Evolutionary conservation across 2,888 invertebrate genomes (phyloP).

Genomic region (Eupithecia subfuscata): DNA sequence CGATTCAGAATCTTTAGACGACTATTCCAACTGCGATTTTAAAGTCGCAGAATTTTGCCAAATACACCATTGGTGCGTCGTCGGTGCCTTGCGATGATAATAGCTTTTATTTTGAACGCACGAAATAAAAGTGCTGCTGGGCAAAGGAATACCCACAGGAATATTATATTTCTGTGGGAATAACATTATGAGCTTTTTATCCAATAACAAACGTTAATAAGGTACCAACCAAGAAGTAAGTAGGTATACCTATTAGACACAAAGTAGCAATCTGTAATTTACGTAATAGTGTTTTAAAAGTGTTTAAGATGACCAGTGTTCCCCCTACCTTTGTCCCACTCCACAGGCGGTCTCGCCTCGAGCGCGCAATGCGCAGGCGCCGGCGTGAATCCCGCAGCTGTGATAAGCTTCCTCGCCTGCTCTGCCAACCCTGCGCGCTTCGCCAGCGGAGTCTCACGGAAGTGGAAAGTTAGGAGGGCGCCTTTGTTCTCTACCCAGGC

Average conservation of each 20-base stretch:
- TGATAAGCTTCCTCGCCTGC: conserved; percentile 89
- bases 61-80: too few relatives aligned
- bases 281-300: neutral
- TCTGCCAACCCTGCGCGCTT: conserved; percentile 87
- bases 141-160: too few relatives aligned
- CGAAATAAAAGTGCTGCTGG: too few relatives aligned
- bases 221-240: neutral
- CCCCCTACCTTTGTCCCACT: conserved; percentile 92
- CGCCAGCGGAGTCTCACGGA: conserved; percentile 90
- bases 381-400: conserved; percentile 90
- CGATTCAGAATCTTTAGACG: neutral
- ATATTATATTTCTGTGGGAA: neutral
- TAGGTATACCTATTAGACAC: neutral
- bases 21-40: neutral
- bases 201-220: neutral
- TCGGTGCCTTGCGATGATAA: neutral
- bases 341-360: conserved; percentile 95
- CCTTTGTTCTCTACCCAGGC: conserved; percentile 97
- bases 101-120: too few relatives aligned
- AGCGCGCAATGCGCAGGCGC: conserved; percentile 93
- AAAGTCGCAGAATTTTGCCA: neutral
- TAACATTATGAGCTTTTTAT: neutral
- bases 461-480: conserved; percentile 93
- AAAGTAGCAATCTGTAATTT: neutral
- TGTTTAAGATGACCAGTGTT: neutral